phyloP scores from a whole-genome alignment of 2,113 vertebrate species.

The Nothobranchius kuhntae region DNA sequence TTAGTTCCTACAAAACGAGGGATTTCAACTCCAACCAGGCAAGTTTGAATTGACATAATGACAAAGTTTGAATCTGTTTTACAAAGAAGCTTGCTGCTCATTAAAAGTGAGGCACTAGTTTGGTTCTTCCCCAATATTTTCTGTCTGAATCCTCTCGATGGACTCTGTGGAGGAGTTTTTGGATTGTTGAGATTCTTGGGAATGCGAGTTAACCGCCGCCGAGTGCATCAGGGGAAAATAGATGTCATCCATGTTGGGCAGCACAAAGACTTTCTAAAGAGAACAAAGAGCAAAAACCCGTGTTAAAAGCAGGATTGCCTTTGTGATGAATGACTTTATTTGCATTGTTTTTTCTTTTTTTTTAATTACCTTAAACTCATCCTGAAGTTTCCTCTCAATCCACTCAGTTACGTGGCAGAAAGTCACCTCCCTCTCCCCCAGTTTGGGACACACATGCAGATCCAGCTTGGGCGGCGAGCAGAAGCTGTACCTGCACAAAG shows the following conservation, averaged over 20 bases:
- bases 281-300: not conserved
- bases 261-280: slow-evolving; percentile 87
- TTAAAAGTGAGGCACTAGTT: slow-evolving; percentile 56
- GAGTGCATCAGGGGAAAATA: slow-evolving; percentile 86
- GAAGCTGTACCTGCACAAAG: slow-evolving; percentile 88
- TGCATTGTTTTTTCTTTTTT: fast-evolving
- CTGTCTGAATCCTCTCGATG: slow-evolving; percentile 49
- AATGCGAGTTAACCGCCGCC: slow-evolving; percentile 58
- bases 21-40: slow-evolving; percentile 1
- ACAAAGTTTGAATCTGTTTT: not conserved
- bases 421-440: slow-evolving; percentile 87
- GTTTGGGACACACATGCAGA: slow-evolving; percentile 84
- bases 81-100: not conserved
- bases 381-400: slow-evolving; percentile 89
- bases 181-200: slow-evolving; percentile 35
- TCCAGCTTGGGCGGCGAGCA: slow-evolving; percentile 84
- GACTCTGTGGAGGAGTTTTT: slow-evolving; percentile 56
- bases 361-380: slow-evolving; percentile 85
- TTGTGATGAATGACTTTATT: no score
- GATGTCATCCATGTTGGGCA: slow-evolving; percentile 93
- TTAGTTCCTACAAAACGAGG: slow-evolving; percentile 20
- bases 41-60: not conserved
- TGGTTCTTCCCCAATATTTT: slow-evolving; percentile 34
- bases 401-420: slow-evolving; percentile 88
- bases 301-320: fast-evolving